Conservation (phyloP, 2,797 vertebrate genomes). For the Eulemur mongoz region DNA sequence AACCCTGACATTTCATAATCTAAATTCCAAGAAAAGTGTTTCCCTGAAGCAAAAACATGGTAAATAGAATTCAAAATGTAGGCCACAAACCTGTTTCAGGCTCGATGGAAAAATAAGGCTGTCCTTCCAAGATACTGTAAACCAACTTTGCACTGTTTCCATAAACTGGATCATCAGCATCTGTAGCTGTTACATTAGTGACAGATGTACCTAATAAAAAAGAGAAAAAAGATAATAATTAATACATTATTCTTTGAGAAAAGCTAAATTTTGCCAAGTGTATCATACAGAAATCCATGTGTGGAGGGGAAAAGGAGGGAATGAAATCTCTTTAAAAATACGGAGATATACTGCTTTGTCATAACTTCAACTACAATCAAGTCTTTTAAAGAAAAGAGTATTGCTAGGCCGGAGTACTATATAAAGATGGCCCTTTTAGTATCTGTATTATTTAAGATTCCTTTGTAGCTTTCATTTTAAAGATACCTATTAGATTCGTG, state of each 20-base stretch:
- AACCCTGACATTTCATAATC: slow-evolving; percentile 49
- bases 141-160: slow-evolving; percentile 98
- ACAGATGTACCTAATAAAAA: slow-evolving; percentile 93
- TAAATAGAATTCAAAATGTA: slow-evolving; percentile 53
- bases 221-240: slow-evolving; percentile 60
- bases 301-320: background rate
- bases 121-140: slow-evolving; percentile 98
- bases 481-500: slow-evolving; percentile 67
- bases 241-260: slow-evolving; percentile 45
- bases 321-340: slow-evolving; percentile 17
- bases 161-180: slow-evolving; percentile 97
- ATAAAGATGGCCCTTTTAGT: slow-evolving; percentile 59
- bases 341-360: slow-evolving; percentile 14
- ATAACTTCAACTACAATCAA: slow-evolving; percentile 53
- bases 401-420: slow-evolving; percentile 48
- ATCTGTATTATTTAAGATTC: slow-evolving; percentile 76
- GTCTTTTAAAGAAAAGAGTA: slow-evolving; percentile 52
- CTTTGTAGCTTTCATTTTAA: slow-evolving; percentile 79
- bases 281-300: slow-evolving; percentile 39
- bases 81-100: slow-evolving; percentile 93
- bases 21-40: slow-evolving; percentile 57
- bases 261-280: slow-evolving; percentile 42
- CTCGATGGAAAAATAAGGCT: slow-evolving; percentile 98
- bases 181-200: slow-evolving; percentile 96
- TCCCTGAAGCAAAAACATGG: slow-evolving; percentile 56